phyloP scores from a whole-genome alignment of 2,888 invertebrate species.

The Himalopsyche tibetana region DNA sequence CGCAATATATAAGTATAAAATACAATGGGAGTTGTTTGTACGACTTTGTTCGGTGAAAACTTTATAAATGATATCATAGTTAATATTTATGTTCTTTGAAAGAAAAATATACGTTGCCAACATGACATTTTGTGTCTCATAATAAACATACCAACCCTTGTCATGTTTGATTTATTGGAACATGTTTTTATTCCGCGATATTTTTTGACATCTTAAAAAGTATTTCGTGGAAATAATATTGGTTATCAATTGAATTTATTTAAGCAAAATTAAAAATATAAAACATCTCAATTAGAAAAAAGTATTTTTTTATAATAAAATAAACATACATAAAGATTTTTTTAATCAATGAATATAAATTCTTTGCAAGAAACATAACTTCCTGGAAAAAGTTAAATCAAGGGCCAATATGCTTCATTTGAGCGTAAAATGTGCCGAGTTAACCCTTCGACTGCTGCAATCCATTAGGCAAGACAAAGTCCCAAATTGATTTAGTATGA shows the following conservation, averaged over 20 bases:
- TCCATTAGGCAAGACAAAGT: slow-evolving; percentile 16
- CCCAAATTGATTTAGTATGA: slow-evolving; percentile 15
- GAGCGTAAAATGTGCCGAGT: slow-evolving; percentile 9
- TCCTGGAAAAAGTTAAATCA: not conserved
- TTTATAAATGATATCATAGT: slow-evolving; percentile 21
- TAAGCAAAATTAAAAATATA: too few species aligned
- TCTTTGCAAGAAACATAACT: not conserved
- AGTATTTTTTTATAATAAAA: too few species aligned
- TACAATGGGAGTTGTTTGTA: slow-evolving; percentile 21
- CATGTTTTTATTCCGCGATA: too few species aligned
- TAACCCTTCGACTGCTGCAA: not conserved
- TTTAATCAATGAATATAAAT: too few species aligned
- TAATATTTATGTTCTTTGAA: slow-evolving; percentile 21
- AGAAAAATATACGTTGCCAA: not conserved
- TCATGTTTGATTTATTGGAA: too few species aligned
- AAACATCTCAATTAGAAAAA: too few species aligned
- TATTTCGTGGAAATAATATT: too few species aligned
- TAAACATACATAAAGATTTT: too few species aligned
- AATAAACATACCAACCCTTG: too few species aligned
- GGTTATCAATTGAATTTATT: too few species aligned
- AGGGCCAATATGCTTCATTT: not conserved
- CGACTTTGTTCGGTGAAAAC: slow-evolving; percentile 21
- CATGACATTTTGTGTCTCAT: too few species aligned
- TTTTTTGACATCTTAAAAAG: too few species aligned
- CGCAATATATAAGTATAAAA: not conserved